Conservation (phyloP, 2,113 vertebrate genomes). For the Hiodon alosoides region DNA sequence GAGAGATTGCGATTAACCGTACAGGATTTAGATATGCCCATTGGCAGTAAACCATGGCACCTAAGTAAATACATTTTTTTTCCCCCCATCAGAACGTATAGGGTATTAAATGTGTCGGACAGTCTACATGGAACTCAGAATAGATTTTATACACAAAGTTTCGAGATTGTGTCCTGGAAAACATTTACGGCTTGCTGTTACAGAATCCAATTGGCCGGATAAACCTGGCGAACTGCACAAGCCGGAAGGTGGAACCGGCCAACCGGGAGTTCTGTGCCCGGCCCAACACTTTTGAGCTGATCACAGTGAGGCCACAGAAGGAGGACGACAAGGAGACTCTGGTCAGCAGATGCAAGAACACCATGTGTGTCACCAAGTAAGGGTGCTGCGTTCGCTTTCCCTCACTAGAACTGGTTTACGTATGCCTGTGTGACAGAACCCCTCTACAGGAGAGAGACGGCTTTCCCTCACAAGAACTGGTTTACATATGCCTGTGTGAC, state of each 20-base stretch:
- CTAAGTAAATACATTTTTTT: too few species aligned
- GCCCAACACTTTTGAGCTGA: slow-evolving; percentile 88
- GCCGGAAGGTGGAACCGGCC: slow-evolving; percentile 78
- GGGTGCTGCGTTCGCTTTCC: slow-evolving; percentile 33
- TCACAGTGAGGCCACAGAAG: slow-evolving; percentile 83
- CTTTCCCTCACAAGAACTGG: too few species aligned
- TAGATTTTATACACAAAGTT: too few species aligned
- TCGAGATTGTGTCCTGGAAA: neutral
- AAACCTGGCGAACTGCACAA: slow-evolving; percentile 87
- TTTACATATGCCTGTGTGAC: too few species aligned
- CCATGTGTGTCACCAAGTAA: slow-evolving; percentile 93
- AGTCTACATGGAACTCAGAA: too few species aligned
- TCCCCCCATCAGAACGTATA: too few species aligned
- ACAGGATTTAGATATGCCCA: too few species aligned
- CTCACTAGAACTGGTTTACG: neutral
- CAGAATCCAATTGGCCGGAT: slow-evolving; percentile 85
- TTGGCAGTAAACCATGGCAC: too few species aligned
- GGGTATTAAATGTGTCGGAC: too few species aligned
- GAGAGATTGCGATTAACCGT: too few species aligned
- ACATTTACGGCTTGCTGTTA: slow-evolving; percentile 2
- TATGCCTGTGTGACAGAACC: too few species aligned
- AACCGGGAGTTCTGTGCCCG: slow-evolving; percentile 93
- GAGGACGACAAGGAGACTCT: slow-evolving; percentile 89
- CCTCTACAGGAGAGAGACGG: too few species aligned
- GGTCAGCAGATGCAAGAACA: slow-evolving; percentile 85